Evolutionary conservation across 2,888 invertebrate species (phyloP).

Genomic region (Trissoscelio sp.): DNA sequence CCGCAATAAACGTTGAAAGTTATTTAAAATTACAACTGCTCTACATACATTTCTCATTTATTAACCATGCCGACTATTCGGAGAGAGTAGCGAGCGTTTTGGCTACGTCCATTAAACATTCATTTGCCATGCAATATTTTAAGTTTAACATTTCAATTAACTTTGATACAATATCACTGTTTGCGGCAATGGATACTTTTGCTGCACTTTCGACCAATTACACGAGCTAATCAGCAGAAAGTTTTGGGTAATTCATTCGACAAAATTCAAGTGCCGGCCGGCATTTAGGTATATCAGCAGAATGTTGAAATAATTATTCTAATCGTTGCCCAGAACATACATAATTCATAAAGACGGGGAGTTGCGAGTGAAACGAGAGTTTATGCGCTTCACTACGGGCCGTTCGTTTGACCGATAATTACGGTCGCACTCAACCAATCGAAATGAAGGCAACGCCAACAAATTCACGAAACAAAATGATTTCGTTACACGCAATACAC

Average conservation of each 20-base stretch:
- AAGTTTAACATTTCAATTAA: conserved; percentile 40
- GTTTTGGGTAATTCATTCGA: conserved; percentile 23
- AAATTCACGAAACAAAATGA: conserved; percentile 55
- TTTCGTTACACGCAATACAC: conserved; percentile 55
- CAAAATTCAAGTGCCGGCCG: conserved; percentile 22
- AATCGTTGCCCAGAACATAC: conserved; percentile 55
- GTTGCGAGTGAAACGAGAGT: conserved; percentile 30
- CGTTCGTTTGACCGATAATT: conserved; percentile 51
- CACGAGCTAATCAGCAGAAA: conserved; percentile 42
- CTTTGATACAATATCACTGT: conserved; percentile 30
- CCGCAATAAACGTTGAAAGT: neutral
- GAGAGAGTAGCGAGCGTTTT: neutral
- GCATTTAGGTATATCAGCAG: conserved; percentile 41
- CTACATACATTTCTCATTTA: conserved; percentile 23
- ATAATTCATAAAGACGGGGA: conserved; percentile 61
- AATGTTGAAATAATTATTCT: conserved; percentile 67
- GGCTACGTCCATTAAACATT: conserved; percentile 32
- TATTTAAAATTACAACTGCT: conserved; percentile 15
- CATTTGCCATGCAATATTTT: conserved; percentile 18
- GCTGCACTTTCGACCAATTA: conserved; percentile 26
- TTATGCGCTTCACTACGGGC: conserved; percentile 32
- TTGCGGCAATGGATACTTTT: conserved; percentile 13
- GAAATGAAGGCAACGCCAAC: conserved; percentile 29
- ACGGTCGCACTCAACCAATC: conserved; percentile 50
- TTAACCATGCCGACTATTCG: conserved; percentile 1